Evolutionary conservation across 1,140 invertebrate genomes (phyloP), one percentile per base, ranked within the genome.

Genomic region (Danaus plexippus): DNA sequence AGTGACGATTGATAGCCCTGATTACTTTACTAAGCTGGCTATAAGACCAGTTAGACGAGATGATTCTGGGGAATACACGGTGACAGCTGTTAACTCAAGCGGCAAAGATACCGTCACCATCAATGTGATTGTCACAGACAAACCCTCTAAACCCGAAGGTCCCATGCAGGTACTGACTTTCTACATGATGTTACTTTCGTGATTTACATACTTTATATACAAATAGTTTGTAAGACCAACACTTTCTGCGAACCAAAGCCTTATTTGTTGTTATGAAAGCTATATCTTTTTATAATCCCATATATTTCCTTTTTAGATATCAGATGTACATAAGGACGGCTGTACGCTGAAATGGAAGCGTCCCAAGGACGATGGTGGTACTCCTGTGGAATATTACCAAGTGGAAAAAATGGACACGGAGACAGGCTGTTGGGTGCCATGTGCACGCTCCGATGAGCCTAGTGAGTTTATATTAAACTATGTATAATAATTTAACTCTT

Each of bases 281-380:
- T 32, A 32, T 32, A 32, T 8, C 7, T 32, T 32, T 54, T 10
- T 18, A 47, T 13, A 45, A 32, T 50, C 9, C 22, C n/a, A 11
- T n/a, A 15, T 11, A 61, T 44, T 57, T 18, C 54, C 13, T 41
- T 50, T 58, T 9, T 88, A 96, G 87, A 91, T 97, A 18, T 93
- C 92, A 8, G 96, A 98, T 82, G 91, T 98, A 2, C 94, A 97
- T 80, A 97, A 97, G 76, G 94, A 97, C 68, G 96, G 96, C 10
- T 97, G 95, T 67, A 96, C 96, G 69, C 89, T 98, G 9, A 96
- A 96, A 80, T 98, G 97, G 97, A 97, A 97, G 83, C 89, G 95
- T 48, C 96, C 96, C 9, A 91, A 92, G 72, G 95, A 97, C 83
- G 95, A 97, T 84, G 95, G 95, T 44, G 94, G 94, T 59, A 90